phyloP scores from a whole-genome alignment of 1,140 invertebrate species.

The Amyelois transitella region DNA sequence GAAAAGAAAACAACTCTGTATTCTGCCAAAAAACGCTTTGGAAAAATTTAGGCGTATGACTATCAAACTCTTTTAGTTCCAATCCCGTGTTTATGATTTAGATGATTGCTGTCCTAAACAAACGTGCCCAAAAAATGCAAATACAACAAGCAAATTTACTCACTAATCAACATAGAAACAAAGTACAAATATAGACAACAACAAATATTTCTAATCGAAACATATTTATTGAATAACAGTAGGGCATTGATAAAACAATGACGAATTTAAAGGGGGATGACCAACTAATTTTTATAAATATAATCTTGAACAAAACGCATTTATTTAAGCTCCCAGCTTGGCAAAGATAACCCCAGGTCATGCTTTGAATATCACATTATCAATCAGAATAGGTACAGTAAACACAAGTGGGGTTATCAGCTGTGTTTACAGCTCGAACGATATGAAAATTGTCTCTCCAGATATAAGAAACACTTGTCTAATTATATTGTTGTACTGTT shows the following conservation, averaged over 20 bases:
- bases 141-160: too few relatives aligned
- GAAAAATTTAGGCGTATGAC: neutral
- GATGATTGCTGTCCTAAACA: too few relatives aligned
- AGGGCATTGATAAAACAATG: neutral
- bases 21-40: too few relatives aligned
- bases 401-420: conserved; percentile 47
- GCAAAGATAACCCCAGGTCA: conserved; percentile 40
- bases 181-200: conserved; percentile 10
- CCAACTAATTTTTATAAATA: conserved; percentile 11
- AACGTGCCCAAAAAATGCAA: too few relatives aligned
- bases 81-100: too few relatives aligned
- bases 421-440: conserved; percentile 34
- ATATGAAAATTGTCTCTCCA: conserved; percentile 32
- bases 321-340: neutral
- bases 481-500: conserved; percentile 17
- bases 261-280: conserved; percentile 11
- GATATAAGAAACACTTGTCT: conserved; percentile 11
- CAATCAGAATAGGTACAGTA: conserved; percentile 56
- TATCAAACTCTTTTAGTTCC: neutral
- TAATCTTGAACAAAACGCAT: neutral
- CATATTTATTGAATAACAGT: neutral
- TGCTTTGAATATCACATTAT: conserved; percentile 38
- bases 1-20: neutral
- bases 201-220: neutral
- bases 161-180: too few relatives aligned